A percentile compares a stretch with the other conserved stretches of the same genome.
These are phyloP conservation scores for Temnothorax ravouxi DNA, from an alignment of 2,888 invertebrate species.

Conservation along the genomic window DNA sequence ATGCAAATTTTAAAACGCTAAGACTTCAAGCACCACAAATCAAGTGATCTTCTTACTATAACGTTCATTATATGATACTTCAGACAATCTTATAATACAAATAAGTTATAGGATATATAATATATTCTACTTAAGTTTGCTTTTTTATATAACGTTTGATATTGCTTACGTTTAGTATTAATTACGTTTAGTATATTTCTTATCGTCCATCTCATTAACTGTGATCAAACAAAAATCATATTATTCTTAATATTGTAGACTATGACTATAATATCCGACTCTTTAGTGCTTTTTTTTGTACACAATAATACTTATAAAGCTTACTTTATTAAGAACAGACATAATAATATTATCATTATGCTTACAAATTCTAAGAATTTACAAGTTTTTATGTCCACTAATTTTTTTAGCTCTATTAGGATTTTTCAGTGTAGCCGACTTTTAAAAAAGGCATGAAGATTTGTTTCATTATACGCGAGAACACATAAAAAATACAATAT, in stretches of 20 bases:
- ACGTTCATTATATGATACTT: neutral
- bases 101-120: neutral
- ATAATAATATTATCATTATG: neutral
- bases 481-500: neutral
- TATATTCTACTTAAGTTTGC: neutral
- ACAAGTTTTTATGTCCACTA: neutral
- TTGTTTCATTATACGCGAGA: neutral
- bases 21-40: conserved; percentile 15
- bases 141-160: neutral
- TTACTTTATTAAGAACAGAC: neutral
- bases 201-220: neutral
- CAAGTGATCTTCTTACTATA: neutral
- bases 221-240: neutral
- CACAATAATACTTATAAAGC: neutral
- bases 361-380: neutral
- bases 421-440: neutral
- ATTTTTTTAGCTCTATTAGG: neutral
- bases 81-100: neutral
- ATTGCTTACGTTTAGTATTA: neutral
- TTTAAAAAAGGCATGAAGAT: neutral
- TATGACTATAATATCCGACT: neutral
- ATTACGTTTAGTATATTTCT: neutral
- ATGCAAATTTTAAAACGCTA: conserved; percentile 58
- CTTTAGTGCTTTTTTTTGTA: neutral
- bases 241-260: neutral